Base-by-base conservation (phyloP, 2,113 vertebrate species). In the Melanerpes formicivorus region DNA sequence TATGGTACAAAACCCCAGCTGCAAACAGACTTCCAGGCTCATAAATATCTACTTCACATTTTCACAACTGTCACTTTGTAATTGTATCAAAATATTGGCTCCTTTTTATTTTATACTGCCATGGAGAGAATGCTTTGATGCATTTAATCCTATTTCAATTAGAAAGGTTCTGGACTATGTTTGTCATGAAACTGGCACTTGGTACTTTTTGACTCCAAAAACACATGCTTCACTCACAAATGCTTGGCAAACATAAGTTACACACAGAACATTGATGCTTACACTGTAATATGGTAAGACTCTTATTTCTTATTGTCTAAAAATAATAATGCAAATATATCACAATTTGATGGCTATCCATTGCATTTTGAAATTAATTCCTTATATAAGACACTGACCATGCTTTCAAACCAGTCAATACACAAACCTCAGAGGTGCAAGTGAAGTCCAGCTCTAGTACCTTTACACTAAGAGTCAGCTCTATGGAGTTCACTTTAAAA, bases 1-100 rank as follows among this genome's bases (percentile, higher is more conserved):
- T 66, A 62, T 55, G 56, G 74, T 29, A 87, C 83, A 94, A 78
- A 96, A 93, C 65, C 40, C 50, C 82, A 40, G 62, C 71, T 95
- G 76, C 69, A 91, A 95, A 84, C 71, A 92, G 90, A 71, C 70
- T 58, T 93, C 59, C 84, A 95, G 80, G 54, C 59, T 80, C 88
- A 94, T 95, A 97, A 96, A 93, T 90, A 88, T 84, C 71, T 64
- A 26, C 62, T 93, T 87, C 91, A 88, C 40, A 40, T 40, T 40
- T 40, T 40, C 40, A 40, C 40, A 40, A 40, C 40, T 40, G 40
- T 40, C 40, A 40, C 10, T 40, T 40, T 40, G 40, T 40, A 40
- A 40, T 40, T 40, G 40, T 82, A 96, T 92, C 81, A 60, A 84
- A 80, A 69, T 69, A 69, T 30, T 80, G 90, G 63, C 80, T 62